Evolutionary conservation across 2,888 invertebrate species (phyloP).

Genomic region (Philereme transversata): DNA sequence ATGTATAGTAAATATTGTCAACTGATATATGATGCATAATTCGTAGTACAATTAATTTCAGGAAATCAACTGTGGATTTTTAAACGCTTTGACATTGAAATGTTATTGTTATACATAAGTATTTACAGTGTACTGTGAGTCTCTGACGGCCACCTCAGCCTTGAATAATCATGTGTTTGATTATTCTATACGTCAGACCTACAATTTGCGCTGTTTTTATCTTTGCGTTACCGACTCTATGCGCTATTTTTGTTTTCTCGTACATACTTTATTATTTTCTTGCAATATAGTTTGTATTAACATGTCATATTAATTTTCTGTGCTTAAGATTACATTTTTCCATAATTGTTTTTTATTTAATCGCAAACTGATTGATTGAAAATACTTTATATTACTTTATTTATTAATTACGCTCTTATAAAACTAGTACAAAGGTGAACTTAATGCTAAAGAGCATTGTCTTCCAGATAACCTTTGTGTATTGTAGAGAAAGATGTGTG

Average conservation of each 20-base stretch:
- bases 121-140: constrained; percentile 62
- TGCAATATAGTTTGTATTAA: background rate
- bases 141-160: constrained; percentile 70
- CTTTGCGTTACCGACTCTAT: constrained; percentile 41
- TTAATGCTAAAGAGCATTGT: no score
- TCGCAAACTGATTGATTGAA: no score
- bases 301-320: no score
- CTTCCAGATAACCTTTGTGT: no score
- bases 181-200: constrained; percentile 67
- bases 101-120: constrained; percentile 64
- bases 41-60: constrained; percentile 21
- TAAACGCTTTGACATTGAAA: constrained; percentile 64
- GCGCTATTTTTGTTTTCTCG: constrained; percentile 36
- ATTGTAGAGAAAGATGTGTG: no score
- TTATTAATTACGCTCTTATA: no score
- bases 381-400: no score
- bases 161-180: constrained; percentile 75
- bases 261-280: background rate
- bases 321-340: no score
- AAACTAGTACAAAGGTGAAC: no score
- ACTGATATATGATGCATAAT: background rate
- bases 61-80: constrained; percentile 41
- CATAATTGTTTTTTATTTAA: no score
- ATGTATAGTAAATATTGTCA: no score
- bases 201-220: constrained; percentile 63